phyloP scores from a whole-genome alignment of 2,797 vertebrate species.

The Anguilla marmorata region DNA sequence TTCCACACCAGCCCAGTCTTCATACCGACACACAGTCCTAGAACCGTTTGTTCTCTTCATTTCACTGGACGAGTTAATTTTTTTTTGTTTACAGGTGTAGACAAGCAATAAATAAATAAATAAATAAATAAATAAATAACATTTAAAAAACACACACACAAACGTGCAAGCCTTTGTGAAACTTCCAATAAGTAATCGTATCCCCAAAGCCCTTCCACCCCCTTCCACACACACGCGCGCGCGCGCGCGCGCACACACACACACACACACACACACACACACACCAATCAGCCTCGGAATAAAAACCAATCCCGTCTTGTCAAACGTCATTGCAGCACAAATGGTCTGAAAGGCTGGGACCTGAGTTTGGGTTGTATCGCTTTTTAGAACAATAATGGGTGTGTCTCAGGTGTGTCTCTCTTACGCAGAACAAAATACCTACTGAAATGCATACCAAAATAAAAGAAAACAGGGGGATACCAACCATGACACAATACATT shows the following conservation, averaged over 20 bases:
- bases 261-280: too few species aligned
- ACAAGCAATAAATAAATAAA: not conserved
- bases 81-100: too few species aligned
- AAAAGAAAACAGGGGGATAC: not conserved
- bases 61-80: too few species aligned
- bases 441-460: not conserved
- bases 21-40: too few species aligned
- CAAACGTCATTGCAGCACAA: not conserved
- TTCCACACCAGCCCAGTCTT: too few species aligned
- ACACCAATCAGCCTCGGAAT: too few species aligned
- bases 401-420: not conserved
- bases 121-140: not conserved
- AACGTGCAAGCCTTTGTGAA: not conserved
- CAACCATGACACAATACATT: not conserved
- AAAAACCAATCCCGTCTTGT: not conserved
- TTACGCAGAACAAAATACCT: not conserved
- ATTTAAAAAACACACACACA: not conserved
- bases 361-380: not conserved
- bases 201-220: too few species aligned
- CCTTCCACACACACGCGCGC: too few species aligned
- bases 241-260: too few species aligned
- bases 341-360: not conserved
- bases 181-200: too few species aligned
- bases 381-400: not conserved
- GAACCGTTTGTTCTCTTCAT: not conserved